Base-by-base conservation (phyloP, 2,888 invertebrate species). In the Ennomos fuscantarius region DNA sequence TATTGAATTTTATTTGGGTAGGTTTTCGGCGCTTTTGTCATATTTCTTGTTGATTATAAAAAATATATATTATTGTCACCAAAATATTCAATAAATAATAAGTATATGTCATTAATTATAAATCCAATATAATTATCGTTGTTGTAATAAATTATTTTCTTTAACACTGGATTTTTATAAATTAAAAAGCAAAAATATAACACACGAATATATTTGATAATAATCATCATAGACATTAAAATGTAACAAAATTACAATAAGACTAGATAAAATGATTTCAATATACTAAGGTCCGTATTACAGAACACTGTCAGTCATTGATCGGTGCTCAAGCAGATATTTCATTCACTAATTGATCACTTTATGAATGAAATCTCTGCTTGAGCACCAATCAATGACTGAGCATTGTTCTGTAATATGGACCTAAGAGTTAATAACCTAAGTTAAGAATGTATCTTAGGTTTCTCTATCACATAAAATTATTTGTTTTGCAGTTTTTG, bases 121-220 rank as follows among this genome's bases (percentile, higher is more conserved):
- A 49, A 53, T 56, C 58, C 33, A 36, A 32, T 62, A 50, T 60
- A 55, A 51, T 59, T 60, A 63, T 55, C 39, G 50, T 51, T 56
- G 55, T 59, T 62, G 48, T 57, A 66, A 68, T 71, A 71, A 63
- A 71, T 62, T 71, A 70, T 70, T 70, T 69, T 67, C 57, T 44
- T 10, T 66, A 66, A 42, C 13, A 47, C 11, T 33, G 32, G 49
- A 9, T 10, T 57, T 61, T 58, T 48, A 53, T 40, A n/a, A n/a
- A n/a, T 63, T 47, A 15, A 1, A 41, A 24, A 51, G 31, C 37
- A 11, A 48, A 53, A 24, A 9, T 33, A 32, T 13, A 47, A 33
- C 37, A 32, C 31, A 42, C 31, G 8, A 37, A 55, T 39, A 48
- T n/a, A 34, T 41, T 47, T 13, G 8, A 11, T 8, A 12, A 12